A percentile compares a stretch with the other conserved stretches of the same genome.
phyloP scores from a whole-genome alignment of 2,797 vertebrate species.

The Remorina albescens region DNA sequence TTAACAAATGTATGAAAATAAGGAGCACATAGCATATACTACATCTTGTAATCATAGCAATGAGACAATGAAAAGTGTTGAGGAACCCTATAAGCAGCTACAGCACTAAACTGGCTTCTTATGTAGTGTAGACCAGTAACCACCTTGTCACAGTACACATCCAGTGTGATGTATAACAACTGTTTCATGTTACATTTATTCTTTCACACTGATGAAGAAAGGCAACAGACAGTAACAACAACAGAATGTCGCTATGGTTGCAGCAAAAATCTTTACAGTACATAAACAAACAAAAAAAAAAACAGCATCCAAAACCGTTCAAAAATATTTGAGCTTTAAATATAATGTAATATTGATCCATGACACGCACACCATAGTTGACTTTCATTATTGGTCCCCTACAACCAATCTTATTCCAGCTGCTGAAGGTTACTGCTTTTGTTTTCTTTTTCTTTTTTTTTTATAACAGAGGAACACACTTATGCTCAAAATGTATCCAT shows the following conservation, averaged over 20 bases:
- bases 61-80: background rate
- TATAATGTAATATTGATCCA: background rate
- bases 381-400: background rate
- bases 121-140: background rate
- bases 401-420: background rate
- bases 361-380: background rate
- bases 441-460: constrained; percentile 12
- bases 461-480: constrained; percentile 5
- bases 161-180: too few relatives aligned
- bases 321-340: background rate
- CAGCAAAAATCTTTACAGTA: background rate
- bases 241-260: background rate
- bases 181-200: background rate
- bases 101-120: background rate
- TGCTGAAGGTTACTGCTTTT: background rate
- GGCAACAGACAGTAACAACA: background rate
- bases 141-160: background rate
- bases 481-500: constrained; percentile 11
- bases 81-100: background rate
- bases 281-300: too few relatives aligned
- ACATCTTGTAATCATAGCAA: background rate
- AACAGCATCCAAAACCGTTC: background rate
- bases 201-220: background rate
- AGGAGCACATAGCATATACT: background rate
- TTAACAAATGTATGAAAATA: background rate